Evolutionary conservation across 2,113 vertebrate genomes (phyloP).

Genomic region (Philantomba maxwellii): DNA sequence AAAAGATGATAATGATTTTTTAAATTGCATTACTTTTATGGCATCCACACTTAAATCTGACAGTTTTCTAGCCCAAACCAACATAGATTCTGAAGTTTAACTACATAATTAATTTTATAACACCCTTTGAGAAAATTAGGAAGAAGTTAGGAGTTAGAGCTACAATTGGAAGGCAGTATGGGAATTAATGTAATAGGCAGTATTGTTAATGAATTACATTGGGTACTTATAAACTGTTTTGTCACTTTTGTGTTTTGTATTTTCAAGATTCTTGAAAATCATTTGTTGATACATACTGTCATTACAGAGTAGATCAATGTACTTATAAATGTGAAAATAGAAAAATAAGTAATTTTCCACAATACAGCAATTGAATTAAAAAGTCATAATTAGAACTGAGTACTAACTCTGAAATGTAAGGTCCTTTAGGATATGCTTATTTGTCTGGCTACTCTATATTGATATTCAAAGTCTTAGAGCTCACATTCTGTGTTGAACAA

Average conservation of each 20-base stretch:
- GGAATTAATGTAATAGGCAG: conserved; percentile 2
- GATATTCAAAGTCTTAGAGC: background rate
- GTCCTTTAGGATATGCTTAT: background rate
- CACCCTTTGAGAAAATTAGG: conserved; percentile 11
- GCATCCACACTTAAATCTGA: conserved; percentile 24
- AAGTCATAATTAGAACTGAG: background rate
- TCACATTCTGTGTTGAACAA: background rate
- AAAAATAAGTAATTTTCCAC: conserved; percentile 18
- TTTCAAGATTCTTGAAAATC: conserved; percentile 17
- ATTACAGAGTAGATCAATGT: background rate
- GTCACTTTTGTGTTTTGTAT: conserved; percentile 10
- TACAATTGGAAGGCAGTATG: background rate
- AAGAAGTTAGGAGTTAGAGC: conserved; percentile 23
- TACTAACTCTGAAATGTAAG: background rate
- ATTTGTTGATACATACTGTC: background rate
- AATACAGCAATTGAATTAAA: conserved; percentile 3
- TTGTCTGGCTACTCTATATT: background rate
- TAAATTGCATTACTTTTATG: background rate
- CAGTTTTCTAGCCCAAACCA: conserved; percentile 1
- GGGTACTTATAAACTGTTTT: background rate
- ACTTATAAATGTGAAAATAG: conserved; percentile 30
- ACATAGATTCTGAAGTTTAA: conserved; percentile 19
- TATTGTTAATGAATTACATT: conserved; percentile 24
- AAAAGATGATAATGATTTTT: conserved; percentile 1
- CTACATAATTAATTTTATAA: conserved; percentile 4